A percentile compares a stretch with the other conserved stretches of the same genome.
These are phyloP conservation scores for Tragelaphus strepsiceros DNA, from an alignment of 2,113 vertebrate species.

Conservation along the genomic window DNA sequence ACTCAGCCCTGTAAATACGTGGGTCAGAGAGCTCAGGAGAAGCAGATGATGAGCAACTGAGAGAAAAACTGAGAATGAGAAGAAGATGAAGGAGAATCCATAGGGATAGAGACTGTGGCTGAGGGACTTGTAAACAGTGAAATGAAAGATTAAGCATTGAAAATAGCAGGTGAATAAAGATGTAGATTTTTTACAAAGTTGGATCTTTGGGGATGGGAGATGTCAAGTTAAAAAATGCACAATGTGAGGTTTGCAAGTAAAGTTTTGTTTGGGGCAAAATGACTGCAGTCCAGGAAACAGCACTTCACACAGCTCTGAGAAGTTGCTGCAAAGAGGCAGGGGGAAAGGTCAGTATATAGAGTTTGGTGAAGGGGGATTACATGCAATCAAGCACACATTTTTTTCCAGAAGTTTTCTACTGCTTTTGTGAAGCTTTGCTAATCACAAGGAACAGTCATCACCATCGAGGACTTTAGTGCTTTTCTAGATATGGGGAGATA, in stretches of 20 bases:
- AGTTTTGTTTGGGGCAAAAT: not conserved
- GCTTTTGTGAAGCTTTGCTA: not conserved
- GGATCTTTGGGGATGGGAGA: not conserved
- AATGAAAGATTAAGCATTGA: not conserved
- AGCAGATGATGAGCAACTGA: not conserved
- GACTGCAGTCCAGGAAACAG: not conserved
- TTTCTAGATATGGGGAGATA: not conserved
- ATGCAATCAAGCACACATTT: not conserved
- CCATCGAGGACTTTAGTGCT: not conserved
- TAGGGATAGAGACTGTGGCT: not conserved
- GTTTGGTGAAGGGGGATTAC: not conserved
- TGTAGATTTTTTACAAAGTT: not conserved
- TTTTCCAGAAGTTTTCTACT: not conserved
- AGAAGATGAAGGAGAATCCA: not conserved
- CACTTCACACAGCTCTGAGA: not conserved
- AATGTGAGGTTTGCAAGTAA: not conserved
- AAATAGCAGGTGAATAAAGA: not conserved
- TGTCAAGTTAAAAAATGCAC: not conserved
- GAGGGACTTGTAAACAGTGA: not conserved
- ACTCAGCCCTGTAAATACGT: not conserved
- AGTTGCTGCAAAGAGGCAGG: not conserved
- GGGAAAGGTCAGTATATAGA: not conserved
- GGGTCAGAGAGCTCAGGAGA: not conserved
- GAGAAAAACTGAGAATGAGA: not conserved
- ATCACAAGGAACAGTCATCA: not conserved